Percentiles rank a stretch among this genome's conserved stretches.
These are phyloP conservation scores for Brienomyrus brachyistius DNA, from an alignment of 2,113 vertebrate genomes.

Conservation along the genomic window DNA sequence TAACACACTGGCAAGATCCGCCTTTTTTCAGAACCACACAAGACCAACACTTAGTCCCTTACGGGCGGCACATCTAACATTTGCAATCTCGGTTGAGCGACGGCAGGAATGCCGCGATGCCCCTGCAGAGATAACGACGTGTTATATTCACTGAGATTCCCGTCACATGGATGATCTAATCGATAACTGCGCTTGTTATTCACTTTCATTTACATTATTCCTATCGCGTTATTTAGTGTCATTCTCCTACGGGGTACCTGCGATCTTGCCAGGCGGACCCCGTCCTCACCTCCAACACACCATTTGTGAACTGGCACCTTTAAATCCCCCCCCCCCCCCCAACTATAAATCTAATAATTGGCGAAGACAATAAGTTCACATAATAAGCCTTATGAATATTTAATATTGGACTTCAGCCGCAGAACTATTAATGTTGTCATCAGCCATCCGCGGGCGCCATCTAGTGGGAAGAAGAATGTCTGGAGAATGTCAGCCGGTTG, in stretches of 20 bases:
- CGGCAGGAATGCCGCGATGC: background rate
- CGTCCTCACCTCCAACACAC: background rate
- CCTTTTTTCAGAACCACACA: background rate
- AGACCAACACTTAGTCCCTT: background rate
- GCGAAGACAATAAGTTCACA: background rate
- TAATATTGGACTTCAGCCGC: background rate
- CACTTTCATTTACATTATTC: background rate
- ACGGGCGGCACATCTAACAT: background rate
- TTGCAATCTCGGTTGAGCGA: background rate
- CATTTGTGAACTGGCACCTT: background rate
- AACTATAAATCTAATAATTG: background rate
- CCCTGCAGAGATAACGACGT: background rate
- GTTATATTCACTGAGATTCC: background rate
- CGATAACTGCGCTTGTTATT: background rate
- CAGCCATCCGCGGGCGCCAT: background rate
- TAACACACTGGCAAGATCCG: background rate
- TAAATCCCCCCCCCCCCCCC: background rate
- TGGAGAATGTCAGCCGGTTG: background rate
- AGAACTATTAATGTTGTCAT: background rate
- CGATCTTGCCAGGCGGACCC: background rate
- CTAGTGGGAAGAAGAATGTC: background rate
- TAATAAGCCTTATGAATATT: background rate
- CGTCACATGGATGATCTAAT: background rate
- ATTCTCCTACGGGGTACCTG: background rate
- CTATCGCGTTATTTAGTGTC: background rate